These are phyloP conservation scores for Lithobates pipiens DNA, from an alignment of 2,797 vertebrate genomes.

Conservation along the genomic window DNA sequence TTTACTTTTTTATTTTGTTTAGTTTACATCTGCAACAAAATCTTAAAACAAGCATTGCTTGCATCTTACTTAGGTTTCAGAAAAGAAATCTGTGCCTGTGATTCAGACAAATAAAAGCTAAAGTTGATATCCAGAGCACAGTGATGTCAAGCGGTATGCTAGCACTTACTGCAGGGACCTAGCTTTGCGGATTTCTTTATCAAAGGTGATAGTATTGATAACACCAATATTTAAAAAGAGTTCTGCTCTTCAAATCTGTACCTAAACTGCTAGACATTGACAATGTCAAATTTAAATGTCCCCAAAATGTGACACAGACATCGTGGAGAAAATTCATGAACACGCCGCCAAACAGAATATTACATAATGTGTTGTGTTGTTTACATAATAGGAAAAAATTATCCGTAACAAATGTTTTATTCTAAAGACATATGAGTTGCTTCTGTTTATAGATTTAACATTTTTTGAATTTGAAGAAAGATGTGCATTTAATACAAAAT, in stretches of 20 bases:
- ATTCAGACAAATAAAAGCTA: no score
- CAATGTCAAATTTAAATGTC: not conserved
- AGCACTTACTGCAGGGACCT: no score
- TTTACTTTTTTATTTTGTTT: no score
- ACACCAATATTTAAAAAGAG: not conserved
- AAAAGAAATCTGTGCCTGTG: not conserved
- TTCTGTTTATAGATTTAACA: not conserved
- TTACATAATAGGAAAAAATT: not conserved
- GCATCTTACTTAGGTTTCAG: not conserved
- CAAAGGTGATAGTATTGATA: not conserved
- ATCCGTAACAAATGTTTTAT: not conserved
- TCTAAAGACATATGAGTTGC: not conserved
- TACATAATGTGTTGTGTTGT: not conserved
- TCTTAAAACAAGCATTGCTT: not conserved
- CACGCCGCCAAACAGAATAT: not conserved
- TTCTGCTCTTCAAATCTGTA: not conserved
- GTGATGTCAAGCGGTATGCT: not conserved
- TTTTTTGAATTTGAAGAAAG: not conserved
- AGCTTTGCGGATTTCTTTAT: no score
- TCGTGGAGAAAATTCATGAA: not conserved
- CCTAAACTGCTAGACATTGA: no score
- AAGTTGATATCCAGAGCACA: no score
- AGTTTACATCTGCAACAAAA: not conserved
- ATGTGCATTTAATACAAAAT: not conserved
- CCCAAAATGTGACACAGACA: not conserved